A percentile compares a stretch with the other conserved stretches of the same genome.
phyloP scores from a whole-genome alignment of 2,113 vertebrate species.

The Stomatorhinus ivindoensis region DNA sequence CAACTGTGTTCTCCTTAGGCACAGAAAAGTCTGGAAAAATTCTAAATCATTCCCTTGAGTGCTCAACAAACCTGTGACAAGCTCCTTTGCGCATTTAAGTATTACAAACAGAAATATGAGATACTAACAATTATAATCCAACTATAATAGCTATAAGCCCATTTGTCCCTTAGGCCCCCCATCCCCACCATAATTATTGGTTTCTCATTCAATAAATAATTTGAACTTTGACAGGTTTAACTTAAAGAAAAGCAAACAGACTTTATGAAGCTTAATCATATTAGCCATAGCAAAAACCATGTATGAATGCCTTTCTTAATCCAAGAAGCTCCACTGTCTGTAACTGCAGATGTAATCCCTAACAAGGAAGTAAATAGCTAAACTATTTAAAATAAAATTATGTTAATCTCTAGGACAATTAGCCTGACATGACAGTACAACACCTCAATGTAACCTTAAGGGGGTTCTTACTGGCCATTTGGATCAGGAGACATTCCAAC shows the following conservation, averaged over 20 bases:
- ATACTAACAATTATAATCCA: neutral
- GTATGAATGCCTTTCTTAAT: conserved; percentile 73
- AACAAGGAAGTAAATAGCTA: conserved; percentile 61
- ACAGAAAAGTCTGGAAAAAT: neutral
- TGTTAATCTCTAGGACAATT: conserved; percentile 68
- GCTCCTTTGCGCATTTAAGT: neutral
- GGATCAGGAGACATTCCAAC: neutral
- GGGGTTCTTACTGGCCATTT: neutral
- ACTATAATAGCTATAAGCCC: neutral
- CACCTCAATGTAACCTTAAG: conserved; percentile 56
- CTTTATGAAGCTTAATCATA: conserved; percentile 87
- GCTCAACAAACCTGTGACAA: neutral
- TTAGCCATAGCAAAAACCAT: conserved; percentile 75
- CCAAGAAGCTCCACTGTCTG: conserved; percentile 73
- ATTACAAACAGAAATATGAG: neutral
- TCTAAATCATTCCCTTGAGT: neutral
- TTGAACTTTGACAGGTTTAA: conserved; percentile 59
- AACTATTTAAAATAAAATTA: conserved; percentile 77
- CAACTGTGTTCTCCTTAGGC: conserved; percentile 7
- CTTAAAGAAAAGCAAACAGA: conserved; percentile 78
- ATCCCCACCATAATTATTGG: conserved; percentile 7
- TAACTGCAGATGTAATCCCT: conserved; percentile 73
- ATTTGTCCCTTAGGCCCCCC: neutral
- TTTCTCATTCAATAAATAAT: conserved; percentile 36
- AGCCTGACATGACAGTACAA: conserved; percentile 60